Evolutionary conservation across 2,888 invertebrate species (phyloP).

Genomic region (Hymenopus coronatus): DNA sequence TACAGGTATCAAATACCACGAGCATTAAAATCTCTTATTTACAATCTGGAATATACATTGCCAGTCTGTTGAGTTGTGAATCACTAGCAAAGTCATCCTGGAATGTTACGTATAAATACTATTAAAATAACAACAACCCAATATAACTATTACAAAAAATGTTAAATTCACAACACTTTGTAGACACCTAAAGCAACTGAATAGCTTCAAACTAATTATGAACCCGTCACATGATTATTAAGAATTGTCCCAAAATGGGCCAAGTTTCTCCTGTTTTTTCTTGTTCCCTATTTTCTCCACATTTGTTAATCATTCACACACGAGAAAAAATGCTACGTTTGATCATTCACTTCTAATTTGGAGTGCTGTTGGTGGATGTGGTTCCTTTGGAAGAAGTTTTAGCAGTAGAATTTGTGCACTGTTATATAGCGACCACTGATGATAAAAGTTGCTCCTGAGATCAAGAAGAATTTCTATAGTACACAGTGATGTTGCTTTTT

Average conservation of each 20-base stretch:
- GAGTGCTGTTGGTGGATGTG: not conserved
- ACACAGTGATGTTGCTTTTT: not conserved
- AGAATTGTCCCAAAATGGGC: not conserved
- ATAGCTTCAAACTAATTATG: not conserved
- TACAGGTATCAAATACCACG: not conserved
- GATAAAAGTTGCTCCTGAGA: not conserved
- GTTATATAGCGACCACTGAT: not conserved
- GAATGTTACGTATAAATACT: not conserved
- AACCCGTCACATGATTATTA: not conserved
- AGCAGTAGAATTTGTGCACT: not conserved
- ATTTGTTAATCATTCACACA: not conserved
- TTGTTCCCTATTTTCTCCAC: not conserved
- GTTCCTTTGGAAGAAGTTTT: not conserved
- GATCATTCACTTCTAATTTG: not conserved
- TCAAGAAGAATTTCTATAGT: not conserved
- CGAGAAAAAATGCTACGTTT: not conserved
- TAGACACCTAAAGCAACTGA: not conserved
- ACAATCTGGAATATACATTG: not conserved
- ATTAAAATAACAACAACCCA: not conserved
- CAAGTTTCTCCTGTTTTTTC: not conserved
- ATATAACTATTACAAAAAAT: not conserved
- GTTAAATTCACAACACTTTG: conserved; percentile 15
- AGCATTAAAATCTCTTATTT: not conserved
- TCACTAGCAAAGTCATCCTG: not conserved
- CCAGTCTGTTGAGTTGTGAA: not conserved